Conservation (phyloP, 1,140 invertebrate genomes). For the Akabosia matsudoensis region DNA sequence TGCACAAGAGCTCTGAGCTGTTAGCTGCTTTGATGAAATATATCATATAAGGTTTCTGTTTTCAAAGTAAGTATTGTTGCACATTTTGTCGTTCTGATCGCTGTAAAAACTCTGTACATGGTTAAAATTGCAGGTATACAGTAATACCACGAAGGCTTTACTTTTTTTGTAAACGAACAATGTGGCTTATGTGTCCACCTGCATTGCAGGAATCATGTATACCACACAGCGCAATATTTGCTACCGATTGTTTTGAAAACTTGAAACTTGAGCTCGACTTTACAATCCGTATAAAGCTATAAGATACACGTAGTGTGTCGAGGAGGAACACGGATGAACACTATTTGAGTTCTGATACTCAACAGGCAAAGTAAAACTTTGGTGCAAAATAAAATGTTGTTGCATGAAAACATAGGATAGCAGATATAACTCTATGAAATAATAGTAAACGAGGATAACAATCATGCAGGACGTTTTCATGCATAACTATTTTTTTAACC, state of each 20-base stretch:
- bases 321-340: slow-evolving; percentile 6
- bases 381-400: not conserved
- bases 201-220: not conserved
- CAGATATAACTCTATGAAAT: not conserved
- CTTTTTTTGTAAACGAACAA: not conserved
- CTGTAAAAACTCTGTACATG: not conserved
- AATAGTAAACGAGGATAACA: not conserved
- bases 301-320: not conserved
- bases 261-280: not conserved
- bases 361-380: not conserved
- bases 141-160: not conserved
- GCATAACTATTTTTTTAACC: not conserved
- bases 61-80: not conserved
- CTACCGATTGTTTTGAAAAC: not conserved
- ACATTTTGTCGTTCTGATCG: not conserved
- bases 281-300: not conserved
- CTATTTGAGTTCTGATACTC: not conserved
- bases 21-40: not conserved
- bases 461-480: slow-evolving; percentile 2
- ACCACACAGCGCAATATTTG: not conserved
- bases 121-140: not conserved
- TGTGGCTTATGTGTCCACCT: not conserved
- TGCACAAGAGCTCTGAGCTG: not conserved
- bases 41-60: not conserved
- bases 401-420: not conserved